Base-by-base conservation (phyloP, 2,888 invertebrate genomes). In the Tuta absoluta region DNA sequence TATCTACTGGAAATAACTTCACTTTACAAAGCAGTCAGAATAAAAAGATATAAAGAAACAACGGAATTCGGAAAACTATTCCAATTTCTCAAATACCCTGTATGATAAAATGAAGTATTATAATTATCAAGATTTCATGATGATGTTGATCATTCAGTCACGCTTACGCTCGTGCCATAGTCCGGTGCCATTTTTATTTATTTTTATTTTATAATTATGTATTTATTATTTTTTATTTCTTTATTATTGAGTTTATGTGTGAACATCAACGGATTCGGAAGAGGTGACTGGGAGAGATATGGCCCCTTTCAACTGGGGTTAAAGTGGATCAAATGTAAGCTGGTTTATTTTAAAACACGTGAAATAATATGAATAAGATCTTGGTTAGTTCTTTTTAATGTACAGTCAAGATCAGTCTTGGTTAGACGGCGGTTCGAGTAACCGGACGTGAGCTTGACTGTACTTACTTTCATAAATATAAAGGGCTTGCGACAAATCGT, bases 321-420 rank as follows among this genome's bases (percentile, higher is more conserved):
- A 0, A 80, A 77, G 19, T 74, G 86, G 41, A 81, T 89, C 3
- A 87, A 89, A 80, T 89, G 89, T 90, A 72, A 88, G 89, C 85
- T 8, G 4, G 33, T 33, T 10, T 33, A 7, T 4, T 33, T 33
- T 33, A 7, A 33, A n/a, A n/a, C n/a, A n/a, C n/a, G n/a, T n/a
- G n/a, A n/a, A n/a, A n/a, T n/a, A n/a, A n/a, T n/a, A n/a, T n/a
- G n/a, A n/a, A n/a, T n/a, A n/a, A n/a, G 33, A 8, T 33, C 33
- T 33, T 33, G 33, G 33, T 33, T 33, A n/a, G n/a, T n/a, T n/a
- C n/a, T n/a, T n/a, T n/a, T n/a, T n/a, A n/a, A n/a, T n/a, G n/a
- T n/a, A n/a, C n/a, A n/a, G n/a, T n/a, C n/a, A n/a, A n/a, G n/a
- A n/a, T n/a, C n/a, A n/a, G n/a, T n/a, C n/a, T n/a, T n/a, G n/a